Conservation (phyloP, 2,113 vertebrate species). For the Panurus biarmicus region DNA sequence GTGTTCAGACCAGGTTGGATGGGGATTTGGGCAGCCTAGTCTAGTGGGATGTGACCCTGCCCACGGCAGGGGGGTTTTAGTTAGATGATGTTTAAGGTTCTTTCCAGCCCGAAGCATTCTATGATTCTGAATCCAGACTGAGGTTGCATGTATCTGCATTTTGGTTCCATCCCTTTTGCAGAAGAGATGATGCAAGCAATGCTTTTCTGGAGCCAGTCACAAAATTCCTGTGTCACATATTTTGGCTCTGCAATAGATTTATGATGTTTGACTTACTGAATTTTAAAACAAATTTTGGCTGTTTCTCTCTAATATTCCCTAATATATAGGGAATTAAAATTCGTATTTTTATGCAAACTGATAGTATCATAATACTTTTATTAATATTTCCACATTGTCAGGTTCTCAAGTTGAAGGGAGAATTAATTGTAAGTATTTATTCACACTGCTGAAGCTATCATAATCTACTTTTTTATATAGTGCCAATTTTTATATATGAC, state of each 20-base stretch:
- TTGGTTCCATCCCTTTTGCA: background rate
- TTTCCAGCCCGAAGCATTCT: background rate
- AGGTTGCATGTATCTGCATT: accelerated
- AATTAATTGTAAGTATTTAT: background rate
- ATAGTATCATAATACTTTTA: background rate
- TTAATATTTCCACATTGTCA: background rate
- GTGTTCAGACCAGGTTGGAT: background rate
- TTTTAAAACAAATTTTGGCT: background rate
- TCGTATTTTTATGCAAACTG: background rate
- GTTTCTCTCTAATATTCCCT: background rate
- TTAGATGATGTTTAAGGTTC: background rate
- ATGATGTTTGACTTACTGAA: background rate
- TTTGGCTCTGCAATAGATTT: background rate
- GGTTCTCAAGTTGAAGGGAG: background rate
- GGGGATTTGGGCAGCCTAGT: background rate
- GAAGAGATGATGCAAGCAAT: background rate
- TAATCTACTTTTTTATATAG: background rate
- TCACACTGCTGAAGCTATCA: background rate
- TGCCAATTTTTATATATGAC: background rate
- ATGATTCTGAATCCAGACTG: background rate
- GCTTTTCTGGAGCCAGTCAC: background rate
- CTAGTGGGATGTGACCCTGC: background rate
- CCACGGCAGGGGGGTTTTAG: too few relatives aligned
- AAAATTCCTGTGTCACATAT: background rate
- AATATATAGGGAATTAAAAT: background rate